Base-by-base conservation (phyloP, 2,113 vertebrate species). In the Sturnus vulgaris region DNA sequence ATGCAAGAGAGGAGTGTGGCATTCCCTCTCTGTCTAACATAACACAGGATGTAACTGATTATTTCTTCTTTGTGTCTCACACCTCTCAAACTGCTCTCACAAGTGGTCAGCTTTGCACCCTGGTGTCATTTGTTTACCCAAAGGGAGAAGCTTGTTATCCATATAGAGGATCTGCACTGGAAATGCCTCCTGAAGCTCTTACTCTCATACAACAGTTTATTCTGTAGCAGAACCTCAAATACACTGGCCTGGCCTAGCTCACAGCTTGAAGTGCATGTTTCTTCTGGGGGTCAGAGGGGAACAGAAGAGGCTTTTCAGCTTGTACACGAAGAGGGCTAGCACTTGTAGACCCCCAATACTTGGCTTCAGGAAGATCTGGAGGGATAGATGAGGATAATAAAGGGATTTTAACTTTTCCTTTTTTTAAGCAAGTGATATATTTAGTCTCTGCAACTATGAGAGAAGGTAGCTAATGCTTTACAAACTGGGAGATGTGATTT, bases 151-250 rank as follows among this genome's bases (percentile, higher is more conserved):
- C 18, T 82, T 5, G 0, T 50, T 91, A 25, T 33, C 42, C 40
- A 50, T 71, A 0, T 5, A 52, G 76, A 82, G 25, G 27, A 52
- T 49, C 33, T 35, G 4, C 31, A 42, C 18, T 73, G 60, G 83
- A 79, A 82, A 37, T 1, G 19, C 15, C 72, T 88, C 46, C 37
- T 19, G 70, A 79, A 84, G 84, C 69, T 71, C 47, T 61, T 50
- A 10, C 28, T 88, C 78, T 71, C 30, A 20, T 35, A 40, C 64
- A 79, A 81, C 56, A 39, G 27, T 75, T 93, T 82, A 33, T 93
- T 98, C 98, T 99, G 99, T 99, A 98, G 99, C 99, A 99, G 99
- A 99, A 99, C 98, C 98, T 99, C 99, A 99, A 99, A 98, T 97
- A 98, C 96, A 97, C 97, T 98, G 98, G 98, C 98, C 97, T 98